phyloP scores from a whole-genome alignment of 2,888 invertebrate species.

The Archips crataeganus region DNA sequence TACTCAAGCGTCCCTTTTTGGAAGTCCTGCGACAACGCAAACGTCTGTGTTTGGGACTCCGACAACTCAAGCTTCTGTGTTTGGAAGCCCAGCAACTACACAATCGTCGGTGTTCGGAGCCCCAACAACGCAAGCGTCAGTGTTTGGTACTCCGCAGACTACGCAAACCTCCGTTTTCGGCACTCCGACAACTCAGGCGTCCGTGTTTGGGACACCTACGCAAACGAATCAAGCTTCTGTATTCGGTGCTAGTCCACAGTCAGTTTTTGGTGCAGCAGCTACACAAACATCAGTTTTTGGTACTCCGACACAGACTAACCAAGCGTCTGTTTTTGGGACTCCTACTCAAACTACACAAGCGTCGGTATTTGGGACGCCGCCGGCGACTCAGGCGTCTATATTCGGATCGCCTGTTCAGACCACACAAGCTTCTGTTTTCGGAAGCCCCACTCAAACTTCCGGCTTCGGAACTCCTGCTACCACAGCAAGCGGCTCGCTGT shows the following conservation, averaged over 20 bases:
- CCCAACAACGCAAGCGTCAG: constrained; percentile 48
- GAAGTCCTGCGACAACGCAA: constrained; percentile 50
- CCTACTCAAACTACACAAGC: constrained; percentile 50
- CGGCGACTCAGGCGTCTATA: constrained; percentile 37
- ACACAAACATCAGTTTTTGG: constrained; percentile 53
- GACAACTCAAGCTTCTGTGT: constrained; percentile 49
- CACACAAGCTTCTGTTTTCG: constrained; percentile 23
- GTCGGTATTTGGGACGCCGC: constrained; percentile 57
- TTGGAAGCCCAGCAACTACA: constrained; percentile 50
- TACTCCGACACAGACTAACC: constrained; percentile 49
- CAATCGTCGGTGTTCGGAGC: constrained; percentile 52
- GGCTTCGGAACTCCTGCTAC: constrained; percentile 56
- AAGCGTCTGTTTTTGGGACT: constrained; percentile 57
- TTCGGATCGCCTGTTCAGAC: constrained; percentile 30
- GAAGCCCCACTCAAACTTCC: constrained; percentile 39
- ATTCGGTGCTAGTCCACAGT: constrained; percentile 45
- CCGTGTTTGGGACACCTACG: constrained; percentile 49
- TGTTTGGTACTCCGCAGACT: constrained; percentile 49
- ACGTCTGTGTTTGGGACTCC: constrained; percentile 47
- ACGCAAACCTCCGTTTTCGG: constrained; percentile 58
- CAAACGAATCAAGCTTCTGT: constrained; percentile 49
- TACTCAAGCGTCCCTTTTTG: constrained; percentile 53
- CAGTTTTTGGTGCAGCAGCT: constrained; percentile 50
- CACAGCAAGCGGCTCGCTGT: constrained; percentile 64
- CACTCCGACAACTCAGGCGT: constrained; percentile 49